Percentiles rank a stretch among this genome's conserved stretches.
These are phyloP conservation scores for Pao palembangensis DNA, from an alignment of 2,113 vertebrate genomes.

Conservation along the genomic window DNA sequence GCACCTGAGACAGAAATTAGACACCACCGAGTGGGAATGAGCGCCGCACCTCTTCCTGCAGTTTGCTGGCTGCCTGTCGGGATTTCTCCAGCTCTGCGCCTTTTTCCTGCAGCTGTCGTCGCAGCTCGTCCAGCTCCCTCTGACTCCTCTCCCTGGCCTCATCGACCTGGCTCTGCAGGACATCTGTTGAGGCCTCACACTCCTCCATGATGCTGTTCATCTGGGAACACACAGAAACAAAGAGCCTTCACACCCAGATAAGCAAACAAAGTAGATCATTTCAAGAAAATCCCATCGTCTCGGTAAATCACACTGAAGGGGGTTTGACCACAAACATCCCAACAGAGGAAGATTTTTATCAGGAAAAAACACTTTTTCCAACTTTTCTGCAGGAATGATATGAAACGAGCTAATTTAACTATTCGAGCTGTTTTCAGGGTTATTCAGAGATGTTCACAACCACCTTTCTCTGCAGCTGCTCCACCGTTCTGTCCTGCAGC, in stretches of 20 bases:
- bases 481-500: slow-evolving; percentile 82
- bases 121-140: slow-evolving; percentile 80
- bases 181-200: slow-evolving; percentile 80
- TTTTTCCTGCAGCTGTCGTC: slow-evolving; percentile 86
- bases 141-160: slow-evolving; percentile 84
- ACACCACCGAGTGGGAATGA: not conserved
- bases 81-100: slow-evolving; percentile 83
- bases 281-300: not conserved
- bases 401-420: too few relatives aligned
- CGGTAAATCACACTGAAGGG: too few relatives aligned
- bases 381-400: too few relatives aligned
- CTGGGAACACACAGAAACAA: slow-evolving; percentile 64
- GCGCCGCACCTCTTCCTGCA: slow-evolving; percentile 87
- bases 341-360: too few relatives aligned
- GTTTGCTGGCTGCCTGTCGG: slow-evolving; percentile 71
- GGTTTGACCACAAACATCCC: too few relatives aligned
- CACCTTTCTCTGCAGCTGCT: slow-evolving; percentile 91
- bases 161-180: slow-evolving; percentile 87
- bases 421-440: too few relatives aligned
- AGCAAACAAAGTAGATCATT: not conserved
- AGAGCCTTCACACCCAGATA: not conserved
- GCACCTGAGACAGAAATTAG: too few relatives aligned
- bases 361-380: too few relatives aligned
- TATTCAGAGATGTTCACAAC: not conserved
- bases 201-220: slow-evolving; percentile 82